These are phyloP conservation scores for Morus bassanus DNA, from an alignment of 2,797 vertebrate genomes.

Conservation along the genomic window DNA sequence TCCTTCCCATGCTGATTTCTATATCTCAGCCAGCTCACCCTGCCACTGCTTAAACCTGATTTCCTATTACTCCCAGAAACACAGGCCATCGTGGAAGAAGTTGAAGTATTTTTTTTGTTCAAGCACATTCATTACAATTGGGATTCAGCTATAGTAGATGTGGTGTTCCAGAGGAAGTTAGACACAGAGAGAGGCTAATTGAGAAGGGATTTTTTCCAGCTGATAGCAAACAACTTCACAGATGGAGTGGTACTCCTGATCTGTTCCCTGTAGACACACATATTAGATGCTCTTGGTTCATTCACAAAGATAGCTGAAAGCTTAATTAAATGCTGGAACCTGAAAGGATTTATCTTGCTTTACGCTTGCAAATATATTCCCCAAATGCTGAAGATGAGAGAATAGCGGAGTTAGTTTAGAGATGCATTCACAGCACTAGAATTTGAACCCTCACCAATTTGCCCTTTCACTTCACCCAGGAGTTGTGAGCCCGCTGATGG, in stretches of 20 bases:
- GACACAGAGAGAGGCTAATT: slow-evolving; percentile 44
- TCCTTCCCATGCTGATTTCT: background rate
- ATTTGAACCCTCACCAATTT: background rate
- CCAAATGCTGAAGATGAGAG: slow-evolving; percentile 28
- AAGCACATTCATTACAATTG: slow-evolving; percentile 12
- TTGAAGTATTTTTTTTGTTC: slow-evolving; percentile 22
- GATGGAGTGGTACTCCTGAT: slow-evolving; percentile 53
- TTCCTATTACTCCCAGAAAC: background rate
- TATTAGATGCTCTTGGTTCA: slow-evolving; percentile 54
- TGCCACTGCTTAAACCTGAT: background rate
- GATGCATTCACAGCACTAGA: background rate
- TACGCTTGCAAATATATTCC: slow-evolving; percentile 53
- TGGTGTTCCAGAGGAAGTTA: slow-evolving; percentile 31
- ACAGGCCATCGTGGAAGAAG: background rate
- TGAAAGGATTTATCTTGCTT: slow-evolving; percentile 55
- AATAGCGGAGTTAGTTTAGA: background rate
- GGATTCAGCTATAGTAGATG: slow-evolving; percentile 35
- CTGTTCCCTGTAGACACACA: slow-evolving; percentile 41
- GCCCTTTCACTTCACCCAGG: background rate
- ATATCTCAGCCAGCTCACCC: background rate
- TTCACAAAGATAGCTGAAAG: slow-evolving; percentile 63
- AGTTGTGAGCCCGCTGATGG: background rate
- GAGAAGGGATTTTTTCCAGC: slow-evolving; percentile 57
- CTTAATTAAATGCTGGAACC: slow-evolving; percentile 64
- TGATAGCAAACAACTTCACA: slow-evolving; percentile 53